phyloP scores from a whole-genome alignment of 2,797 vertebrate species.

The Neomorphus geoffroyi region DNA sequence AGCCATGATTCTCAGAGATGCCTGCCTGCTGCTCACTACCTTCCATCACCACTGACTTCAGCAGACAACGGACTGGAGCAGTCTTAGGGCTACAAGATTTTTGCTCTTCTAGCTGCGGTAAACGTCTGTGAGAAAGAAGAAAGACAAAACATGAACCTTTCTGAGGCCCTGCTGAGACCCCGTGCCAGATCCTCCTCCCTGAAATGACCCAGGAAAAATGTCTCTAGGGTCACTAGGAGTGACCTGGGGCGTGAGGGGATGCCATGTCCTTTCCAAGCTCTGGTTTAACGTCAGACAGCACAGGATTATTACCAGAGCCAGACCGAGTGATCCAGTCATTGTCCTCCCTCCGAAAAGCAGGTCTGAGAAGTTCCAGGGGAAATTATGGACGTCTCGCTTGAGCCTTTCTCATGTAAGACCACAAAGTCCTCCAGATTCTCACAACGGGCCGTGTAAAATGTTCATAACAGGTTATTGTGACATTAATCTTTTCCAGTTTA shows the following conservation, averaged over 20 bases:
- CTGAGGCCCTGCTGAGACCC: background rate
- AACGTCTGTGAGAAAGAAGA: background rate
- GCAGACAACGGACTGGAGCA: background rate
- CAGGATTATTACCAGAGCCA: background rate
- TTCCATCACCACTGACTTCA: background rate
- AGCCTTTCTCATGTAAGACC: background rate
- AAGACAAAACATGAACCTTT: background rate
- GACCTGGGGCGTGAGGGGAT: background rate
- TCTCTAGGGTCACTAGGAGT: background rate
- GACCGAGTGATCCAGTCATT: background rate
- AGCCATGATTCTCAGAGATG: background rate
- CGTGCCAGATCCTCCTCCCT: background rate
- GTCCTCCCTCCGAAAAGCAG: background rate
- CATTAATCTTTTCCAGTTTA: background rate
- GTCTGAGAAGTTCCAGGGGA: background rate
- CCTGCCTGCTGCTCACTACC: background rate
- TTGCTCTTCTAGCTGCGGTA: background rate
- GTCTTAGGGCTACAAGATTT: background rate
- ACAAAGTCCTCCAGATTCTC: background rate
- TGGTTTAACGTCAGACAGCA: background rate
- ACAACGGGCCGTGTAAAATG: background rate
- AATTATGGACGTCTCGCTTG: background rate
- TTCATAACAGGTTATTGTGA: background rate
- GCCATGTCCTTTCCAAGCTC: background rate
- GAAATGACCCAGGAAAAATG: background rate